These are phyloP conservation scores for Lycaon pictus DNA, from an alignment of 2,113 vertebrate species.

Conservation along the genomic window DNA sequence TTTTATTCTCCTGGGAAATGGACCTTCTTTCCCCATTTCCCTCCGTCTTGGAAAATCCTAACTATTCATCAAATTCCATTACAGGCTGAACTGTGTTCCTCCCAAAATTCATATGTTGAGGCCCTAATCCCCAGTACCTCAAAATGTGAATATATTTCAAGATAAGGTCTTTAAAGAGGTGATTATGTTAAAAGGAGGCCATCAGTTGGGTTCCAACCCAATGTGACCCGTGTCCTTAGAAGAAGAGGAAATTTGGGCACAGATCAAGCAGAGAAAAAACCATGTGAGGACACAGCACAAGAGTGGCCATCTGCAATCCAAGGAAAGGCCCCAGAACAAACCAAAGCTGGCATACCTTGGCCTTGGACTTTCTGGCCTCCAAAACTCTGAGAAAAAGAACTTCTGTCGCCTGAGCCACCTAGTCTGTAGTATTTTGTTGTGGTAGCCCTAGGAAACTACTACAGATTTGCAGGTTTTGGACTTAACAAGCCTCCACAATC, in stretches of 20 bases:
- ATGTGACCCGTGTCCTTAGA: background rate
- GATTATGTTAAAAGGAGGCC: background rate
- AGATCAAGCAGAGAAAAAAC: background rate
- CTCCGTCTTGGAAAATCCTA: background rate
- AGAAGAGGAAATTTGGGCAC: background rate
- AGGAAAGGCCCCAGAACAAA: background rate
- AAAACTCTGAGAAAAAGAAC: background rate
- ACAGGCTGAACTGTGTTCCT: background rate
- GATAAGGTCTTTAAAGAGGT: background rate
- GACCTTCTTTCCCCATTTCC: background rate
- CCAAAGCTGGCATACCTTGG: background rate
- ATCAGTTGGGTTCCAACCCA: background rate
- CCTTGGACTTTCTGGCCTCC: background rate
- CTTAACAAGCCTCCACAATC: background rate
- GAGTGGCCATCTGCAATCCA: background rate
- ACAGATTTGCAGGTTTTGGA: background rate
- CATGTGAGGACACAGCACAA: background rate
- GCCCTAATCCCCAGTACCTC: background rate
- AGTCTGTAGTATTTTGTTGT: background rate
- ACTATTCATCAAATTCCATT: background rate
- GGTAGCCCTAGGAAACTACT: background rate
- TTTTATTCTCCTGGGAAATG: background rate
- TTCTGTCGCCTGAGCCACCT: background rate
- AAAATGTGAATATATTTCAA: background rate
- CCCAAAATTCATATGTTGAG: background rate